phyloP scores from a whole-genome alignment of 2,888 invertebrate genomes.

The Ormyrus pomaceus region DNA sequence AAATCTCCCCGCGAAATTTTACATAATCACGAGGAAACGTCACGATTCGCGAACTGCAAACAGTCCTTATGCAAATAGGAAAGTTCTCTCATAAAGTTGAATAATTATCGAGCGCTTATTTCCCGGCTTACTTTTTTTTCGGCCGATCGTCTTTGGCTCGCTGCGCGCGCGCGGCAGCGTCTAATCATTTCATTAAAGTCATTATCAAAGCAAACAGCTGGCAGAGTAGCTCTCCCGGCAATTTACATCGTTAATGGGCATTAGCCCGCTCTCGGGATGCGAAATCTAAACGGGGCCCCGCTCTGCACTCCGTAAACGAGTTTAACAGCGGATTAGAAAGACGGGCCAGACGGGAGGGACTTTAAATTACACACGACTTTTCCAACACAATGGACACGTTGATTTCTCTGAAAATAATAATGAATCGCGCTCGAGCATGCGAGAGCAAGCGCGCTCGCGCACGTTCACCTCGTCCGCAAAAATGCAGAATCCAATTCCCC shows the following conservation, averaged over 20 bases:
- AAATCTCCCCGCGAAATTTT: background rate
- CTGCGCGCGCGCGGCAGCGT: background rate
- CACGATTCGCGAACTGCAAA: background rate
- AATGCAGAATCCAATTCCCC: slow-evolving; percentile 52
- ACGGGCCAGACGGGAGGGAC: slow-evolving; percentile 6
- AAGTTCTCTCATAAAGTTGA: slow-evolving; percentile 17
- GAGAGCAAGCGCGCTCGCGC: slow-evolving; percentile 37
- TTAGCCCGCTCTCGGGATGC: slow-evolving; percentile 1
- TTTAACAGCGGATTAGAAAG: slow-evolving; percentile 33
- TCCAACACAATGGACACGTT: slow-evolving; percentile 57
- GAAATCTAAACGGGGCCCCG: slow-evolving; percentile 28
- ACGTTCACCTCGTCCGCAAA: slow-evolving; percentile 14
- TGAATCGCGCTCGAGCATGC: slow-evolving; percentile 51
- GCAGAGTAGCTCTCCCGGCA: slow-evolving; percentile 14
- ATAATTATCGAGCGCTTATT: slow-evolving; percentile 19
- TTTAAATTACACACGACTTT: slow-evolving; percentile 58
- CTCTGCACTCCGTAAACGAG: slow-evolving; percentile 24
- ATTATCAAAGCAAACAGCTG: slow-evolving; percentile 50
- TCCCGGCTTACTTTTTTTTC: slow-evolving; percentile 8
- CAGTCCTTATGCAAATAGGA: slow-evolving; percentile 20
- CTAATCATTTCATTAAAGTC: slow-evolving; percentile 52
- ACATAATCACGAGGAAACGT: slow-evolving; percentile 24
- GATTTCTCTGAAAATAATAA: slow-evolving; percentile 61
- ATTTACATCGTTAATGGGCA: slow-evolving; percentile 48
- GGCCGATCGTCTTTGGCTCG: background rate